A percentile compares a stretch with the other conserved stretches of the same genome.
Conservation (phyloP, 2,888 invertebrate species). For the Isoperla grammatica region DNA sequence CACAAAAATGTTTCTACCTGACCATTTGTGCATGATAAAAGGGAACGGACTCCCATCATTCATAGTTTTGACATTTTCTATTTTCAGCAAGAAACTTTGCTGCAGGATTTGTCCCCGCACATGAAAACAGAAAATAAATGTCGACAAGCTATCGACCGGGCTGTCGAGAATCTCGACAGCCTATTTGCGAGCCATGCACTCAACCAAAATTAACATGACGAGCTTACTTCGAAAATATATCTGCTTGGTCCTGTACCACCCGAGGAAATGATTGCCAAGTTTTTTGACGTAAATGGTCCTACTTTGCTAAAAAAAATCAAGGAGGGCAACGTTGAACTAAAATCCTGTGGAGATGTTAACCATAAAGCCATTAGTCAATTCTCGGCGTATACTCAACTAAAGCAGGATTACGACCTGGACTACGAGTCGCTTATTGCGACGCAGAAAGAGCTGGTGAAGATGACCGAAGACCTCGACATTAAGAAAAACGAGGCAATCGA, state of each 20-base stretch:
- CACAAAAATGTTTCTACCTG: no score
- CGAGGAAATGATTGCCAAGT: slow-evolving; percentile 78
- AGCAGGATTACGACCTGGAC: slow-evolving; percentile 91
- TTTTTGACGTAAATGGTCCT: slow-evolving; percentile 50
- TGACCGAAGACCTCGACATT: slow-evolving; percentile 85
- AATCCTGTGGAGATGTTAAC: slow-evolving; percentile 98
- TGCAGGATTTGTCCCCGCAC: slow-evolving; percentile 79
- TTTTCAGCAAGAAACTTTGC: slow-evolving; percentile 57
- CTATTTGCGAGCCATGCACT: slow-evolving; percentile 88
- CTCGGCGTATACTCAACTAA: slow-evolving; percentile 97
- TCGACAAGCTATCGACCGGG: slow-evolving; percentile 91
- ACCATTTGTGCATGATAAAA: no score
- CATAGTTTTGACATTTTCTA: neutral
- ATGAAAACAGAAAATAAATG: slow-evolving; percentile 71
- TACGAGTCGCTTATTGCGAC: slow-evolving; percentile 96
- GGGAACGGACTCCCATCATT: no score
- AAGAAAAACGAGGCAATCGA: slow-evolving; percentile 98
- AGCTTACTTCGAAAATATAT: slow-evolving; percentile 91
- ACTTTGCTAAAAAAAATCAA: slow-evolving; percentile 92
- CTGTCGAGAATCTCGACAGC: slow-evolving; percentile 92
- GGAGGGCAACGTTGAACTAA: slow-evolving; percentile 91
- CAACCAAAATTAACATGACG: slow-evolving; percentile 90
- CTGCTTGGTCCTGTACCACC: slow-evolving; percentile 93
- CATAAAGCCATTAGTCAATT: slow-evolving; percentile 99
- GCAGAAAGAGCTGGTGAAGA: slow-evolving; percentile 84